Evolutionary conservation across 2,888 invertebrate species (phyloP).

Genomic region (Phytoseiulus persimilis): DNA sequence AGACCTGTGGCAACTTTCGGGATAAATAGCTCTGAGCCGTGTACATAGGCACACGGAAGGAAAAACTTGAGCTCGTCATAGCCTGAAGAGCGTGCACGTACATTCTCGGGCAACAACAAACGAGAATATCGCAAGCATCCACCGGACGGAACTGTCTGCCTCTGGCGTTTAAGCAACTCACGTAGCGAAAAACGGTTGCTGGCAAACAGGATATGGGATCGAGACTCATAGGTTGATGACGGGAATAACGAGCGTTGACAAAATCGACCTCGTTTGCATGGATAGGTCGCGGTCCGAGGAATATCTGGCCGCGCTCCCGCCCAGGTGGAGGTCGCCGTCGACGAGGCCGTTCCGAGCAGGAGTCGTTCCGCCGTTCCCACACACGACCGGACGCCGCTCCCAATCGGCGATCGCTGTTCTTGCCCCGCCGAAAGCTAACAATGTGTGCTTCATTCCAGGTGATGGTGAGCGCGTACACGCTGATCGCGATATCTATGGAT

Average conservation of each 20-base stretch:
- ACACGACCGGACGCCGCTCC: no score
- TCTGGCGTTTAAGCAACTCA: neutral
- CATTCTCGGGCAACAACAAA: neutral
- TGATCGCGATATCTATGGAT: constrained; percentile 82
- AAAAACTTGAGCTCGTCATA: neutral
- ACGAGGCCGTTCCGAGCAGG: neutral
- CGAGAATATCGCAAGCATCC: neutral
- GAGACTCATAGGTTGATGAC: neutral
- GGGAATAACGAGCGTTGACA: neutral
- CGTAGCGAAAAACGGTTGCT: neutral
- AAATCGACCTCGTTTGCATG: neutral
- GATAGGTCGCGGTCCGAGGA: no score
- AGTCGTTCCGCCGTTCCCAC: no score
- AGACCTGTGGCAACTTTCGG: neutral
- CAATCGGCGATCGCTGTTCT: neutral
- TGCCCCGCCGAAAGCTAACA: neutral
- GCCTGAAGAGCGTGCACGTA: neutral
- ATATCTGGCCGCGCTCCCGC: no score
- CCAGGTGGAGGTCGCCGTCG: no score
- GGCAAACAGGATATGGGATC: neutral
- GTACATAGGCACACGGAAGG: neutral
- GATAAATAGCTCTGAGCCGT: neutral
- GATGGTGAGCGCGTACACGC: constrained; percentile 72
- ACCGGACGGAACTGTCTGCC: neutral
- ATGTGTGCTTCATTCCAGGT: constrained; percentile 45